Percentiles rank a stretch among this genome's conserved stretches.
Evolutionary conservation across 2,797 vertebrate genomes (phyloP).

Genomic region (Alca torda): DNA sequence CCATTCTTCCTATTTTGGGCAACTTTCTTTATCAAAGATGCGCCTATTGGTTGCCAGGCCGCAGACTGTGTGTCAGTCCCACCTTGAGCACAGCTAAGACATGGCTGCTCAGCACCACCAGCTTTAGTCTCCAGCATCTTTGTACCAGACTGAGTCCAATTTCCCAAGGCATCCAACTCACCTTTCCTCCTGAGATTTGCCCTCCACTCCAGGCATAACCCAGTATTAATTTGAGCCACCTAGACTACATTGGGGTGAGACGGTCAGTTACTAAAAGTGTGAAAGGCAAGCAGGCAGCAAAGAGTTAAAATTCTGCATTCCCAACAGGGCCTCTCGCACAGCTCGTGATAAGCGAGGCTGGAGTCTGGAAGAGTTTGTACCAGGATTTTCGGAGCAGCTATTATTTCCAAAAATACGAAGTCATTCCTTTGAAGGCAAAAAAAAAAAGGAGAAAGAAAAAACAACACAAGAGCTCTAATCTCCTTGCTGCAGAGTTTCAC

Average conservation of each 20-base stretch:
- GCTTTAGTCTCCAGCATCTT: background rate
- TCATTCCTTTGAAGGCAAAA: constrained; percentile 20
- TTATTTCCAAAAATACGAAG: constrained; percentile 62
- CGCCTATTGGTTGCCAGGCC: constrained; percentile 3
- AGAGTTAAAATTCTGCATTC: constrained; percentile 32
- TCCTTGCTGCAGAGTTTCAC: constrained; percentile 57
- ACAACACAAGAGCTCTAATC: constrained; percentile 51
- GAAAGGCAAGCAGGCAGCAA: background rate
- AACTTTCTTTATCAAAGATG: background rate
- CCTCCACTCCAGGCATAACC: background rate
- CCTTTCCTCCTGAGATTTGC: background rate
- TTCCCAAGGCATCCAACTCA: background rate
- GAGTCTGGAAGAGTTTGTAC: constrained; percentile 45
- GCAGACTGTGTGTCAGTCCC: background rate
- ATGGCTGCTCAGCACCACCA: background rate
- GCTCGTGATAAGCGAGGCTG: background rate
- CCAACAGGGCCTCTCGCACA: background rate
- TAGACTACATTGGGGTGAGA: background rate
- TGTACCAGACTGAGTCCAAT: background rate
- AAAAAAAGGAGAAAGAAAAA: background rate
- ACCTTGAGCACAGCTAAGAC: background rate
- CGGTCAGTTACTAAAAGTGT: background rate
- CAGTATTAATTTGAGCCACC: background rate
- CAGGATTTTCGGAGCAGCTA: constrained; percentile 42
- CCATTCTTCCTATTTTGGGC: background rate